Conservation (phyloP, 2,888 invertebrate genomes). For the Nephrotoma appendiculata region DNA sequence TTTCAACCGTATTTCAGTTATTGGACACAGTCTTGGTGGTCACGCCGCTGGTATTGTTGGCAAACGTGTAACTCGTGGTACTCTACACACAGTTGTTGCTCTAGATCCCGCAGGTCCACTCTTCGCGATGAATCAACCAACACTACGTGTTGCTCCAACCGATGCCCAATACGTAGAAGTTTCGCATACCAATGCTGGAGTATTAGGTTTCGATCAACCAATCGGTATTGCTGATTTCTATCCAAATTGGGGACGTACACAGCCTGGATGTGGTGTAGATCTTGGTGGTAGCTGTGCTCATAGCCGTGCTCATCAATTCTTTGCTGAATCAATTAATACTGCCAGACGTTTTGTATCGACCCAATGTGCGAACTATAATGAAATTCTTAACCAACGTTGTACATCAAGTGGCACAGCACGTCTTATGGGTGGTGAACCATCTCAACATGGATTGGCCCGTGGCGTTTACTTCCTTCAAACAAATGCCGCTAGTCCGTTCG, state of each 20-base stretch:
- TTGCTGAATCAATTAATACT: slow-evolving; percentile 29
- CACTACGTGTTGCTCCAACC: slow-evolving; percentile 24
- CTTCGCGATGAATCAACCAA: slow-evolving; percentile 19
- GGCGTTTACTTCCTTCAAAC: slow-evolving; percentile 27
- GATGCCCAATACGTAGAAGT: slow-evolving; percentile 29
- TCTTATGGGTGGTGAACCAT: slow-evolving; percentile 20
- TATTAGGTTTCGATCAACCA: slow-evolving; percentile 23
- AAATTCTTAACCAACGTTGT: slow-evolving; percentile 17
- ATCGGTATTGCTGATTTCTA: slow-evolving; percentile 36
- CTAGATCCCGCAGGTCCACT: slow-evolving; percentile 29
- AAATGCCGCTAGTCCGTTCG: slow-evolving; percentile 21
- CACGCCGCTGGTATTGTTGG: slow-evolving; percentile 29
- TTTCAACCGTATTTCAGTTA: slow-evolving; percentile 21
- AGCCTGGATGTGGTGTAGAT: slow-evolving; percentile 35
- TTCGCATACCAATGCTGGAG: slow-evolving; percentile 26
- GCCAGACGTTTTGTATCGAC: slow-evolving; percentile 21
- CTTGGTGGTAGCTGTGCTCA: slow-evolving; percentile 32
- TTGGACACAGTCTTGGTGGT: slow-evolving; percentile 32
- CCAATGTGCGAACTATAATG: slow-evolving; percentile 18
- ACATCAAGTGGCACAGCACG: slow-evolving; percentile 15
- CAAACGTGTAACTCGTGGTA: slow-evolving; percentile 18
- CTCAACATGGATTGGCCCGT: slow-evolving; percentile 16
- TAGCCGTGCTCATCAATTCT: slow-evolving; percentile 29
- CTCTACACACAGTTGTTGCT: slow-evolving; percentile 26
- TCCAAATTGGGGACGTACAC: slow-evolving; percentile 38